Conservation (phyloP, 2,888 invertebrate genomes). For the Caenorhabditis japonica region DNA sequence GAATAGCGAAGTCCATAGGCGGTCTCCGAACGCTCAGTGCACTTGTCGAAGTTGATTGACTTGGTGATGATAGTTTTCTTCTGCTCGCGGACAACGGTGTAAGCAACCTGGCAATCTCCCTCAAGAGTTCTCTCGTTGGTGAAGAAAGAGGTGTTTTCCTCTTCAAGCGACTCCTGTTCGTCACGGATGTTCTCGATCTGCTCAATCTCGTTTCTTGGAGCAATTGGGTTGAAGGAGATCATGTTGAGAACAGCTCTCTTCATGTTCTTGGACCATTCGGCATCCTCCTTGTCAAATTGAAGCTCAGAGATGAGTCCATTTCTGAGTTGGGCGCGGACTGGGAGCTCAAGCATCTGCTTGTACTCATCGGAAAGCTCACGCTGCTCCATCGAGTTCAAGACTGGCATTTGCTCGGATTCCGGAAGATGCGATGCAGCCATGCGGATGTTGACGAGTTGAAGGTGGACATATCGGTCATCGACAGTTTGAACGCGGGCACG, state of each 20-base stretch:
- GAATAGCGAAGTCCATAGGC: constrained; percentile 51
- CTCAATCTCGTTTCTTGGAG: constrained; percentile 47
- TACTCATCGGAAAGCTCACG: constrained; percentile 57
- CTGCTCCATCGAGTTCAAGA: constrained; percentile 60
- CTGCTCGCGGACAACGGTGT: constrained; percentile 55
- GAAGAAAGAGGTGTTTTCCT: constrained; percentile 53
- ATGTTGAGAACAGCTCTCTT: constrained; percentile 74
- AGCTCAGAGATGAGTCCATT: constrained; percentile 68
- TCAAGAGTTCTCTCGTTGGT: constrained; percentile 62
- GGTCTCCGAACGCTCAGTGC: constrained; percentile 71
- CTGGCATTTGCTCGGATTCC: constrained; percentile 40
- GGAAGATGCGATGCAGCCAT: constrained; percentile 46
- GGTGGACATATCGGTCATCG: constrained; percentile 44
- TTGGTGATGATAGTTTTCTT: constrained; percentile 62
- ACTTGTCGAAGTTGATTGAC: constrained; percentile 78
- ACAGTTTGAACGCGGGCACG: constrained; percentile 50
- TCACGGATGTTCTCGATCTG: constrained; percentile 19
- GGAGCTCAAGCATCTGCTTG: constrained; percentile 58
- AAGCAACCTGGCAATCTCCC: constrained; percentile 70
- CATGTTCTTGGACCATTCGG: constrained; percentile 72
- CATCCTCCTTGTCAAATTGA: constrained; percentile 57
- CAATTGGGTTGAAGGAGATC: constrained; percentile 51
- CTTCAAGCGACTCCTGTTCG: constrained; percentile 25
- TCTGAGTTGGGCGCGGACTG: constrained; percentile 67
- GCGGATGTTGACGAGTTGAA: constrained; percentile 52